Evolutionary conservation across 2,113 vertebrate species (phyloP), one percentile per base, ranked within the genome.

Genomic region (Lophotis ruficrista): DNA sequence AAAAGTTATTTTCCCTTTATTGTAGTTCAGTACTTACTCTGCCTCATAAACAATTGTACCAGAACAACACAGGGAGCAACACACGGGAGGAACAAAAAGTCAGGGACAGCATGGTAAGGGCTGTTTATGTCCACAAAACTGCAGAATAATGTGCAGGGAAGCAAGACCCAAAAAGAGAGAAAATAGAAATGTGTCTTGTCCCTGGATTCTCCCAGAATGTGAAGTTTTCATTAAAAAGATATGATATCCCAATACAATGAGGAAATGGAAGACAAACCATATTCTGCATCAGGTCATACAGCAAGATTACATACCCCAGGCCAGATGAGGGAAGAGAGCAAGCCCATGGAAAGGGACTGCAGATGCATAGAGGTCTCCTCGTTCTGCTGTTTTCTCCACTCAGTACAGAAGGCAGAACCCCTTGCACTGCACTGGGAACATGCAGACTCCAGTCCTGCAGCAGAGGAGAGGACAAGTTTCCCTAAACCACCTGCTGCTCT

Each of bases 401-500:
- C 21, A 8, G 31, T 15, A n/a, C 31, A 66, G 51, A 77, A 78
- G 17, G 43, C 35, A 56, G 38, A 71, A 82, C 2, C 9, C 21
- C 21, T 4, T 1, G 0, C 33, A 2, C 54, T 14, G n/a, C 15
- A 16, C 37, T 31, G 38, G 33, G 22, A 53, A 43, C 27, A 10
- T 15, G 30, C 16, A 20, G 37, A 37, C 28, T 68, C 18, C 2
- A 1, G 33, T 14, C 20, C 11, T 25, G 14, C 37, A 43, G 79
- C 43, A 70, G 45, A 73, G 30, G 24, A 47, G 45, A 4, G 27
- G 37, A 64, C 37, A 70, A 53, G 45, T 21, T 22, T 18, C 35
- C 35, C 56, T 69, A 91, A 91, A 30, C 21, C 38, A 33, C 22
- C 35, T 3, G 28, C 20, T 1, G 0, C 14, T 58, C n/a, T 53